A percentile compares a stretch with the other conserved stretches of the same genome.
Evolutionary conservation across 2,888 invertebrate species (phyloP).

Genomic region (Acanthosepion pharaonis): DNA sequence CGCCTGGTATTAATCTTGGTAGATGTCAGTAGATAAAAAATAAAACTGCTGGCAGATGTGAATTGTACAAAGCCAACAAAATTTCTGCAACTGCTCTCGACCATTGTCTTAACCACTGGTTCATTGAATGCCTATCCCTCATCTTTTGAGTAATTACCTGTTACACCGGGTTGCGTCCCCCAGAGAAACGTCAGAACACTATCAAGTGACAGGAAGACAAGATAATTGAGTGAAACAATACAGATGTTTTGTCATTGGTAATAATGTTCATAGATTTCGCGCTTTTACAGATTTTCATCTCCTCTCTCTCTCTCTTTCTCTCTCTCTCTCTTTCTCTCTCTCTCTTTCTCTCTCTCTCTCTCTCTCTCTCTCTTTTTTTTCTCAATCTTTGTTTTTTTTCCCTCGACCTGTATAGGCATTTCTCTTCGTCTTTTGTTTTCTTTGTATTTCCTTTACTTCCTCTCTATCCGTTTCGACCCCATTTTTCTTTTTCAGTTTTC

Average conservation of each 20-base stretch:
- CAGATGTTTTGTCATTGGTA: not conserved
- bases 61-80: no score
- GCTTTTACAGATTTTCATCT: not conserved
- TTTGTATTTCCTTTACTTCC: no score
- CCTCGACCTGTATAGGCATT: not conserved
- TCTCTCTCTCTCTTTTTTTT: not conserved
- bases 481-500: no score
- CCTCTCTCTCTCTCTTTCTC: no score
- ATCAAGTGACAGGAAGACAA: not conserved
- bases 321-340: not conserved
- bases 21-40: no score
- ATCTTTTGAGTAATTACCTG: conserved; percentile 4
- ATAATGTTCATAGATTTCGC: not conserved
- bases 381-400: not conserved
- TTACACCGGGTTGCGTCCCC: not conserved
- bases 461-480: no score
- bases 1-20: no score
- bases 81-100: not conserved
- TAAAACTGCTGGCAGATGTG: no score
- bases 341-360: not conserved
- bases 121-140: not conserved
- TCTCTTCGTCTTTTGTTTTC: no score
- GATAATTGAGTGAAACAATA: conserved; percentile 15
- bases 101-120: not conserved
- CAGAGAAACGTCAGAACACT: not conserved